Evolutionary conservation across 2,113 vertebrate genomes (phyloP).

Genomic region (Girardinichthys multiradiatus): DNA sequence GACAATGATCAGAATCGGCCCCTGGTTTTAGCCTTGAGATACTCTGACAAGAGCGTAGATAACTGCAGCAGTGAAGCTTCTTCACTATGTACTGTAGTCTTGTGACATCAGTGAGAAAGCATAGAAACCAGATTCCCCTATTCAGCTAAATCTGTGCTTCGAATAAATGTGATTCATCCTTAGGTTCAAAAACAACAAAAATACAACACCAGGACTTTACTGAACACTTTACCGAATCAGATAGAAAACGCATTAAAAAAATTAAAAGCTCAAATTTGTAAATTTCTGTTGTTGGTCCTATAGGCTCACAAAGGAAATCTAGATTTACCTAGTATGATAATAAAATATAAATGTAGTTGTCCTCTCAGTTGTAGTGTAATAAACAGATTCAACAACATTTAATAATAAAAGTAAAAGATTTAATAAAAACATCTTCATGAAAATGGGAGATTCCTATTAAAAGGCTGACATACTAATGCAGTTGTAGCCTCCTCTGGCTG

Average conservation of each 20-base stretch:
- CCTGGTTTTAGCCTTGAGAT: conserved; percentile 31
- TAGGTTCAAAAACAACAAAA: neutral
- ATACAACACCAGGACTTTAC: neutral
- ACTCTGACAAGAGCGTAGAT: neutral
- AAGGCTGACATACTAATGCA: neutral
- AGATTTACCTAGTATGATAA: neutral
- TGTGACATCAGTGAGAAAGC: conserved; percentile 11
- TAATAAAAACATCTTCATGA: neutral
- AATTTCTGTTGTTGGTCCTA: neutral
- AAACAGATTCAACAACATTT: neutral
- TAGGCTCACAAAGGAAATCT: neutral
- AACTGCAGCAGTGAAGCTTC: conserved; percentile 6
- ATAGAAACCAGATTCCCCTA: neutral
- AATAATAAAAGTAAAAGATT: neutral
- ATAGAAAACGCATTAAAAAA: neutral
- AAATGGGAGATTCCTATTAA: neutral
- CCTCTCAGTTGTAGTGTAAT: neutral
- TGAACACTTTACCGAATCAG: neutral
- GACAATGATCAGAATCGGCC: conserved; percentile 6
- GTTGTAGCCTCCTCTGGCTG: conserved; percentile 17
- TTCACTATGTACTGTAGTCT: neutral
- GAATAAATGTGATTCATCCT: neutral
- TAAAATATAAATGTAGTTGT: neutral
- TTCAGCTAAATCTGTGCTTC: neutral
- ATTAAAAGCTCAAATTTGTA: neutral